Evolutionary conservation across 2,797 vertebrate genomes (phyloP).

Genomic region (Carduelis carduelis): DNA sequence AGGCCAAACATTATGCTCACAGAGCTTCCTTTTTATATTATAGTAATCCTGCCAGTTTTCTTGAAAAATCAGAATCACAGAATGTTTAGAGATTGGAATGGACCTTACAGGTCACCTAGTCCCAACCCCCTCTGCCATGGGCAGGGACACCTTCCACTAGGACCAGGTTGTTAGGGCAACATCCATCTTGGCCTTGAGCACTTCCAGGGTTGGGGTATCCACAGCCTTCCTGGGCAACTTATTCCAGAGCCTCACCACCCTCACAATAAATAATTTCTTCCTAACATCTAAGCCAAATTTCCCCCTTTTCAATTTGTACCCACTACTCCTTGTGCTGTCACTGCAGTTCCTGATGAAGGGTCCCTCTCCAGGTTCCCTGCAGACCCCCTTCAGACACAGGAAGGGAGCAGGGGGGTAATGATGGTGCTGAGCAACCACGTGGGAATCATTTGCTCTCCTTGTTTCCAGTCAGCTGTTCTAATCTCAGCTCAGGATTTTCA

Average conservation of each 20-base stretch:
- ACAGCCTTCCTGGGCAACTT: rapidly evolving
- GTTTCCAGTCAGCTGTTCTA: neutral
- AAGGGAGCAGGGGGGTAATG: neutral
- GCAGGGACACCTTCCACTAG: neutral
- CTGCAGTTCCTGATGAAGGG: neutral
- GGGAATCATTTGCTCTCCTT: no score
- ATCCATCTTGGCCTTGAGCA: no score
- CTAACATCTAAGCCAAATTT: neutral
- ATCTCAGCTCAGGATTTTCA: neutral
- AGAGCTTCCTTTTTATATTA: neutral
- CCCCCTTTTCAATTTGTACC: rapidly evolving
- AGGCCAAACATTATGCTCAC: neutral
- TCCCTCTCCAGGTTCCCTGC: neutral
- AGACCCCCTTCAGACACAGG: rapidly evolving
- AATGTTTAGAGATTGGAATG: neutral
- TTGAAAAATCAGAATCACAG: neutral
- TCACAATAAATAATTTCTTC: neutral
- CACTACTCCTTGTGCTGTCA: neutral
- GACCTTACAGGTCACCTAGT: neutral
- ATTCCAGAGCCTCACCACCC: rapidly evolving
- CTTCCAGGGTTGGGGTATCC: rapidly evolving
- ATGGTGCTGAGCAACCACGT: rapidly evolving
- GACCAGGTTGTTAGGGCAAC: neutral
- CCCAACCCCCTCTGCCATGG: neutral
- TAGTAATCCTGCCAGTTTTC: neutral